These are phyloP conservation scores for Polymixis flavicincta DNA, from an alignment of 2,888 invertebrate species.

Conservation along the genomic window DNA sequence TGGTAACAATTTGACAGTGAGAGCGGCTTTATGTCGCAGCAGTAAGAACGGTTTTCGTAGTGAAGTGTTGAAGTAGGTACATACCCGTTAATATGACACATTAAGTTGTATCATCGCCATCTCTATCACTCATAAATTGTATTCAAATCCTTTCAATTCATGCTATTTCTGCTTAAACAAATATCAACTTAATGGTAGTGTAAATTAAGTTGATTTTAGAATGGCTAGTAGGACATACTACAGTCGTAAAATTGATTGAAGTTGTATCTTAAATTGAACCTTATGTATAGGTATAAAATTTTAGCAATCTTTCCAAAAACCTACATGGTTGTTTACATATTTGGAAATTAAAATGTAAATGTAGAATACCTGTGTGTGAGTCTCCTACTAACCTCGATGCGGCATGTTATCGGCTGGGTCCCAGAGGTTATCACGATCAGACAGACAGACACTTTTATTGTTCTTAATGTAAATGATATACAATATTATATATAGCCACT, in stretches of 20 bases:
- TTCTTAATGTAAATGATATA: conserved; percentile 3
- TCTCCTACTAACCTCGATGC: neutral
- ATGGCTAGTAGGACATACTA: neutral
- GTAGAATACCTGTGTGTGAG: neutral
- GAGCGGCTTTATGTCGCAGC: neutral
- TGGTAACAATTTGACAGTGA: neutral
- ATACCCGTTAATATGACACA: neutral
- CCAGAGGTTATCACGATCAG: conserved; percentile 42
- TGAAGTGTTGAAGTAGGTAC: neutral
- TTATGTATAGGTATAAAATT: neutral
- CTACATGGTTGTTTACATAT: neutral
- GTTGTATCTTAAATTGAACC: neutral
- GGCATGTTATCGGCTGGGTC: conserved; percentile 9
- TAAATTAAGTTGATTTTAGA: neutral
- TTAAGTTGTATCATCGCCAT: neutral
- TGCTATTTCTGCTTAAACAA: neutral
- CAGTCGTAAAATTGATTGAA: neutral
- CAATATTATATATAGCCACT: neutral
- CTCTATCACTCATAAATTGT: neutral
- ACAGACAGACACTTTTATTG: conserved; percentile 26
- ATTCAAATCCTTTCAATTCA: neutral
- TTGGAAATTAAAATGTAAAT: neutral
- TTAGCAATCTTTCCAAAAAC: neutral
- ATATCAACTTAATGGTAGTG: neutral
- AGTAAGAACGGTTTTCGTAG: neutral